These are phyloP conservation scores for Cyprinodon diabolis DNA, from an alignment of 2,797 vertebrate genomes.

Conservation along the genomic window DNA sequence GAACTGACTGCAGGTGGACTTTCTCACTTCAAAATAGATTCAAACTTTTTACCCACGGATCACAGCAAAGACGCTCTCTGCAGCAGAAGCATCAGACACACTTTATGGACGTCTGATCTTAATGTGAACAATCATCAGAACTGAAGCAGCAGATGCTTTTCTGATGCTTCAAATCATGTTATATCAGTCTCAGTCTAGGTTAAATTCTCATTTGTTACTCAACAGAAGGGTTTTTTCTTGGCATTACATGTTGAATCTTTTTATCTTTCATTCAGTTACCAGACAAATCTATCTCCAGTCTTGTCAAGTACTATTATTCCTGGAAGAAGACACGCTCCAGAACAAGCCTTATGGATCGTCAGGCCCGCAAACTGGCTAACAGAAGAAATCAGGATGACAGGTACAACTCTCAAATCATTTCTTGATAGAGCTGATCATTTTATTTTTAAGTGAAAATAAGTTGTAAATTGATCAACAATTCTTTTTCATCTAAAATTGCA, in stretches of 20 bases:
- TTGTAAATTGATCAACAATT: background rate
- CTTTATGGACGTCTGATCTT: too few relatives aligned
- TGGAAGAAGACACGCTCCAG: slow-evolving; percentile 99
- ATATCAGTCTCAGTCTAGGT: background rate
- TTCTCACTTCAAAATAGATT: too few relatives aligned
- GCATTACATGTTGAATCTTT: background rate
- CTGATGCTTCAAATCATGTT: too few relatives aligned
- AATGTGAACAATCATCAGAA: too few relatives aligned
- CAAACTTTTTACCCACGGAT: too few relatives aligned
- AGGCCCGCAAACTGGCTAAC: slow-evolving; percentile 93
- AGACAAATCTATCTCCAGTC: slow-evolving; percentile 97
- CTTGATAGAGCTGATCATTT: background rate
- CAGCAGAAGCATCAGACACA: too few relatives aligned
- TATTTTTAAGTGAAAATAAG: background rate
- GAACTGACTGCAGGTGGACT: too few relatives aligned
- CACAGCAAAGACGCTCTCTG: too few relatives aligned
- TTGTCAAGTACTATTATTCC: slow-evolving; percentile 98
- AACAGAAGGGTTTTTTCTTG: background rate
- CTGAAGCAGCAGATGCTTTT: too few relatives aligned
- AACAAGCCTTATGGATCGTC: slow-evolving; percentile 97
- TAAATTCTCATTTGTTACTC: background rate
- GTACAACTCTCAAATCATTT: slow-evolving; percentile 53
- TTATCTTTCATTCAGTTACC: slow-evolving; percentile 75
- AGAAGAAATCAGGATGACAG: slow-evolving; percentile 95
- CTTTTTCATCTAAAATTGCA: background rate